A percentile compares a stretch with the other conserved stretches of the same genome.
Evolutionary conservation across 2,113 vertebrate species (phyloP).

Genomic region (Perca flavescens): DNA sequence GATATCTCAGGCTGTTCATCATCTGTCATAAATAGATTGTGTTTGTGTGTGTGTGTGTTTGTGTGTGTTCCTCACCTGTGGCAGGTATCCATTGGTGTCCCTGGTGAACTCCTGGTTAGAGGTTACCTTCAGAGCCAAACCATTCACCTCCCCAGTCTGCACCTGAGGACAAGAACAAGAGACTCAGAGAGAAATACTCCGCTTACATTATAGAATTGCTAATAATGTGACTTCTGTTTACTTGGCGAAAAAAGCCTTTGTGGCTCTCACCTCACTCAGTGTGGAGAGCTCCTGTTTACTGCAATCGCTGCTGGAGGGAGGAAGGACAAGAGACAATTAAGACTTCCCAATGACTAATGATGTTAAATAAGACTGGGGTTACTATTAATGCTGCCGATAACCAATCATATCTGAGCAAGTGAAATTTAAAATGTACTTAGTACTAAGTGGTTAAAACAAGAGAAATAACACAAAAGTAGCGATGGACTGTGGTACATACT

Average conservation of each 20-base stretch:
- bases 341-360: neutral
- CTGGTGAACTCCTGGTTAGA: conserved; percentile 70
- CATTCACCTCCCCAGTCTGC: conserved; percentile 82
- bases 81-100: conserved; percentile 84
- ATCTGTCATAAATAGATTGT: too few relatives aligned
- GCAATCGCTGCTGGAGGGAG: conserved; percentile 75
- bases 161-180: conserved; percentile 18
- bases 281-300: conserved; percentile 83
- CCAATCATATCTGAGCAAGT: neutral
- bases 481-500: neutral
- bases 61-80: conserved; percentile 84
- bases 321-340: neutral
- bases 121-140: conserved; percentile 78
- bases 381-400: neutral
- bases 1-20: too few relatives aligned
- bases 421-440: neutral
- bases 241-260: neutral
- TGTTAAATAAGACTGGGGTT: neutral
- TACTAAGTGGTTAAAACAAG: too few relatives aligned
- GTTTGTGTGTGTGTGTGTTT: neutral
- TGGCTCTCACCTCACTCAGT: conserved; percentile 87
- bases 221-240: neutral
- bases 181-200: neutral
- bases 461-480: too few relatives aligned
- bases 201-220: neutral